A percentile compares a stretch with the other conserved stretches of the same genome.
phyloP scores from a whole-genome alignment of 2,888 invertebrate genomes.

The Eupithecia dodoneata region DNA sequence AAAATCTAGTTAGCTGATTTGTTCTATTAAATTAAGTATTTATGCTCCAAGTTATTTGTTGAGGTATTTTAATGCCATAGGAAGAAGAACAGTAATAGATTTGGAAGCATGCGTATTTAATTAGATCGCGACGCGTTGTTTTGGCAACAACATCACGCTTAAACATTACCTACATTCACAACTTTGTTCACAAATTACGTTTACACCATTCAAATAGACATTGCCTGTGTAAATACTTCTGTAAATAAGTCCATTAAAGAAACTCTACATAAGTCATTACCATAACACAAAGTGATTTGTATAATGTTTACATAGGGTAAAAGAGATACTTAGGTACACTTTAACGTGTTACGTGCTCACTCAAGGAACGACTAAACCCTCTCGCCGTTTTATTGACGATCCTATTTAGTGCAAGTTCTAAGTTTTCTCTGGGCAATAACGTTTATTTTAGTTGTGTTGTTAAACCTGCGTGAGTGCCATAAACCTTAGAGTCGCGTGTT shows the following conservation, averaged over 20 bases:
- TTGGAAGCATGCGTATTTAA: conserved; percentile 62
- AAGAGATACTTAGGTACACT: conserved; percentile 49
- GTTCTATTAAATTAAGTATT: neutral
- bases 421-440: conserved; percentile 48
- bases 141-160: conserved; percentile 63
- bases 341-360: conserved; percentile 39
- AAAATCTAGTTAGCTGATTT: neutral
- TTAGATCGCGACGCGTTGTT: conserved; percentile 70
- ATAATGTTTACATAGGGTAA: conserved; percentile 65
- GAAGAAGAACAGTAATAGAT: conserved; percentile 40
- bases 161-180: conserved; percentile 68
- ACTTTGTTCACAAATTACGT: conserved; percentile 80
- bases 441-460: conserved; percentile 68
- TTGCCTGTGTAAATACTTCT: conserved; percentile 74
- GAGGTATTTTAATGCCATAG: neutral
- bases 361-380: conserved; percentile 44
- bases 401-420: conserved; percentile 47
- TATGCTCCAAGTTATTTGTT: neutral
- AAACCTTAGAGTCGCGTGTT: conserved; percentile 76
- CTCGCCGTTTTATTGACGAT: conserved; percentile 43
- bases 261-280: conserved; percentile 74
- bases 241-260: conserved; percentile 77
- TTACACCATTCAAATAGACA: conserved; percentile 79
- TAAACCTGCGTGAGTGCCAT: conserved; percentile 71
- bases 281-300: conserved; percentile 71